Conservation (phyloP, 2,797 vertebrate genomes). For the Carduelis carduelis region DNA sequence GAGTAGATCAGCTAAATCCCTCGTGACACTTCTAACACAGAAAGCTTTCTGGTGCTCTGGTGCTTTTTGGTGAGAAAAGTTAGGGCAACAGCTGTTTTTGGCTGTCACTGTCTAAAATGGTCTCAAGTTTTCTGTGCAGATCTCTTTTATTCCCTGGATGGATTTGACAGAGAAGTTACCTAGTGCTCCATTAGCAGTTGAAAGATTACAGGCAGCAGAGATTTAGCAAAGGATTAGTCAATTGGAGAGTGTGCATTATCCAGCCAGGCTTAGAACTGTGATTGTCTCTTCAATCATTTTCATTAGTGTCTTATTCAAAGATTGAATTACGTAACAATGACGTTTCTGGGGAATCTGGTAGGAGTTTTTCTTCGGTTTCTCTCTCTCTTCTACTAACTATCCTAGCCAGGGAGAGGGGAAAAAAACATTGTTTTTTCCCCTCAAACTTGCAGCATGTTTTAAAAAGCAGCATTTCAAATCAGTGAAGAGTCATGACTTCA, state of each 20-base stretch:
- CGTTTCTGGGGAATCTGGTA: constrained; percentile 63
- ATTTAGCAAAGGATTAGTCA: constrained; percentile 84
- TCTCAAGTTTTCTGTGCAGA: constrained; percentile 42
- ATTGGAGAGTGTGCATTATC: constrained; percentile 81
- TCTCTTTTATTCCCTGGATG: constrained; percentile 37
- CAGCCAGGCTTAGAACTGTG: constrained; percentile 80
- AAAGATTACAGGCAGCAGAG: constrained; percentile 77
- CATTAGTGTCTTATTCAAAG: constrained; percentile 86
- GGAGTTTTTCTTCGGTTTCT: constrained; percentile 34
- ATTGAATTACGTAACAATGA: constrained; percentile 85
- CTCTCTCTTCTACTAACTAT: neutral
- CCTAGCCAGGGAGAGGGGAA: neutral
- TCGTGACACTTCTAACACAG: neutral
- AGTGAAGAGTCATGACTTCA: constrained; percentile 27
- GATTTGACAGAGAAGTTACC: constrained; percentile 68
- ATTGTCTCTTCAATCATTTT: constrained; percentile 84
- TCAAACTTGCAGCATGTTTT: neutral
- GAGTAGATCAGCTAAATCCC: neutral
- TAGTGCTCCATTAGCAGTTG: constrained; percentile 71
- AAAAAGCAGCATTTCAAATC: constrained; percentile 10
- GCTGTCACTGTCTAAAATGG: neutral
- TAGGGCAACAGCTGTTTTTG: neutral
- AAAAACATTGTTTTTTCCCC: neutral
- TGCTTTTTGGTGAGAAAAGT: neutral
- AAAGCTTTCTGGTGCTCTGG: neutral